Evolutionary conservation across 2,797 vertebrate genomes (phyloP).

Genomic region (Sebastes nivosus): DNA sequence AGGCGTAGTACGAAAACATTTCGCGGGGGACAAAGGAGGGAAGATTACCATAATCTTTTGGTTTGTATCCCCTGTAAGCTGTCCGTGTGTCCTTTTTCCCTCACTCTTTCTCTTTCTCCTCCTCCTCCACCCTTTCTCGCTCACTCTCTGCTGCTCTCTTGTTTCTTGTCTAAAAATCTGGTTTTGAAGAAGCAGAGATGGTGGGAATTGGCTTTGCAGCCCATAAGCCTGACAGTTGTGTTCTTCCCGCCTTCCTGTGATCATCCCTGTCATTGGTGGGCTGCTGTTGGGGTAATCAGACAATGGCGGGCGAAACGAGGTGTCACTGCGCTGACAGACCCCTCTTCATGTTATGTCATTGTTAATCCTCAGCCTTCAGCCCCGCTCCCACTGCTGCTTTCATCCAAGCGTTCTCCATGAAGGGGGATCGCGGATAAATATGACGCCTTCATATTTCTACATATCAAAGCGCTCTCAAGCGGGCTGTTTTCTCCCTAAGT

Average conservation of each 20-base stretch:
- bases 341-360: conserved; percentile 86
- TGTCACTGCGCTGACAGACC: conserved; percentile 88
- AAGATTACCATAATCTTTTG: conserved; percentile 99
- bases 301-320: conserved; percentile 90
- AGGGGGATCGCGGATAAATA: conserved; percentile 72
- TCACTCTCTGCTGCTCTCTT: conserved; percentile 69
- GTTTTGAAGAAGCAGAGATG: conserved; percentile 88
- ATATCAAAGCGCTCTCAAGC: conserved; percentile 78
- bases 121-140: conserved; percentile 61
- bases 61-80: conserved; percentile 98
- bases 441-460: conserved; percentile 78
- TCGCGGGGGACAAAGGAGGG: conserved; percentile 94
- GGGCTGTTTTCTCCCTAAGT: conserved; percentile 79
- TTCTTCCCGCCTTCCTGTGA: conserved; percentile 96
- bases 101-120: conserved; percentile 56
- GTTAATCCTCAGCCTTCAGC: conserved; percentile 87
- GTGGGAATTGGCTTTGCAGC: conserved; percentile 90
- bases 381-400: conserved; percentile 68
- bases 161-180: conserved; percentile 89
- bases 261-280: conserved; percentile 91
- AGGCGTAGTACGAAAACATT: conserved; percentile 99
- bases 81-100: conserved; percentile 90
- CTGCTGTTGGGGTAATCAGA: conserved; percentile 88
- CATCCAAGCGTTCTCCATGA: conserved; percentile 61
- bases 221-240: conserved; percentile 90